Base-by-base conservation (phyloP, 2,113 vertebrate genomes). In the Gymnogyps californianus region DNA sequence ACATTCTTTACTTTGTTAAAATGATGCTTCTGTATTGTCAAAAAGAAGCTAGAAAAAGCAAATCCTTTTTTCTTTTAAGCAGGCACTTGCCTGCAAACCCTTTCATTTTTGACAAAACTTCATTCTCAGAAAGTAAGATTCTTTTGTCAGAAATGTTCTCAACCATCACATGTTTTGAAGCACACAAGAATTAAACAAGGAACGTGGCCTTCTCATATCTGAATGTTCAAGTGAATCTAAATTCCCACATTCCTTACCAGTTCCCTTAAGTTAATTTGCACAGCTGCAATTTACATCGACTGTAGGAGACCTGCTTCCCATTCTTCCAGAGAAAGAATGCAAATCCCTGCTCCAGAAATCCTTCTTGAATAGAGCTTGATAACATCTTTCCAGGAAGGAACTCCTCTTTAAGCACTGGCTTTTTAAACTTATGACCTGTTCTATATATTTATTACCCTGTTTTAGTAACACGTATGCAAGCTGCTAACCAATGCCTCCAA, bases 41-140 rank as follows among this genome's bases (percentile, higher is more conserved):
- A 81, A 95, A 94, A 83, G 83, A 57, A 87, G 54, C 28, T 18
- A 72, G 84, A 64, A 74, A 95, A 93, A 89, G 61, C 47, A 64
- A 92, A 78, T 75, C 67, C 29, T 76, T 83, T 82, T 44, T 83
- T 93, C 86, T 93, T 83, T 82, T 38, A 81, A 80, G 72, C 47
- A 93, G 93, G 90, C 62, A 47, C 59, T 72, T 94, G 34, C 55
- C 74, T 78, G 92, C 65, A 87, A 95, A 95, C 52, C 86, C 84
- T 94, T 88, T 96, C 71, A 94, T 93, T 97, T 97, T 90, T 83
- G 83, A 91, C 84, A 92, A 89, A 94, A 72, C 51, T 51, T 61
- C 58, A 59, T 58, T 91, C 89, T 93, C 70, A 10, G 34, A 87
- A 91, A 93, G 65, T 81, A 95, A 93, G 67, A 77, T 61, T 77